A percentile compares a stretch with the other conserved stretches of the same genome.
Conservation (phyloP, 2,797 vertebrate species). For the Spinus pinus region DNA sequence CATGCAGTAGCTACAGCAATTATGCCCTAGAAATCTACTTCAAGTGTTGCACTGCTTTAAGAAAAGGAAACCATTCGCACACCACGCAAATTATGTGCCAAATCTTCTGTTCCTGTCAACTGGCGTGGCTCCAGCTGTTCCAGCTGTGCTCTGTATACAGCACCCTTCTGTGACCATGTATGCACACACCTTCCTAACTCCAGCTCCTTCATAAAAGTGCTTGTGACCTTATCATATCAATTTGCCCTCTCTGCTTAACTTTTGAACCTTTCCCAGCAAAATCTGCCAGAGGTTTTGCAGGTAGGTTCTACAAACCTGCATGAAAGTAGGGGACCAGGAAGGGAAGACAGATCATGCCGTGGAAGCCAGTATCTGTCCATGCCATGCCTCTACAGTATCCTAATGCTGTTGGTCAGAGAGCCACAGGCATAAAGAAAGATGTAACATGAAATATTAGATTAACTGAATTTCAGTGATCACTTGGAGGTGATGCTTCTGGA, state of each 20-base stretch:
- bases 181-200: neutral
- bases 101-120: neutral
- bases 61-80: neutral
- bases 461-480: neutral
- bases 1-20: conserved; percentile 12
- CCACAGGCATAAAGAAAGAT: neutral
- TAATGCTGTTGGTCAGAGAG: neutral
- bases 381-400: neutral
- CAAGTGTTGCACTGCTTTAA: neutral
- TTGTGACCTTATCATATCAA: neutral
- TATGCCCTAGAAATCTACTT: conserved; percentile 24
- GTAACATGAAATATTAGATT: neutral
- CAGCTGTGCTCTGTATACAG: neutral
- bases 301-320: neutral
- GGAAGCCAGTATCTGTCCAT: neutral
- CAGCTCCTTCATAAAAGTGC: neutral
- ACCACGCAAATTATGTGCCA: accelerated
- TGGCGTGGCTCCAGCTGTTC: neutral
- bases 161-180: neutral
- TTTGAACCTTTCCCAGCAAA: neutral
- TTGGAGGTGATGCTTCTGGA: neutral
- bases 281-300: neutral
- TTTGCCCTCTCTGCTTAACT: neutral
- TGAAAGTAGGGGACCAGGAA: neutral
- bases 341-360: neutral